These are phyloP conservation scores for Cordilura impudica DNA, from an alignment of 2,888 invertebrate species.

Conservation along the genomic window DNA sequence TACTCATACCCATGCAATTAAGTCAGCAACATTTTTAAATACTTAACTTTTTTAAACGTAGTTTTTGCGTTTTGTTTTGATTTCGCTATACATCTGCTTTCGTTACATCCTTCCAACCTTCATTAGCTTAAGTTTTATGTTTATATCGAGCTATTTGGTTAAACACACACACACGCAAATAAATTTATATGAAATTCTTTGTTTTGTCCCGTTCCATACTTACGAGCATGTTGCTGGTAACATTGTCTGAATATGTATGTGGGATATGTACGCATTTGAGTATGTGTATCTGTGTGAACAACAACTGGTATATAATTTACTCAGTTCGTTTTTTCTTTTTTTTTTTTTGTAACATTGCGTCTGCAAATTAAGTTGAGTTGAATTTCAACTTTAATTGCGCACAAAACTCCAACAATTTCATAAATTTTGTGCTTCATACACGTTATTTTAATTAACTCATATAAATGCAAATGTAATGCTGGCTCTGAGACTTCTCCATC, in stretches of 20 bases:
- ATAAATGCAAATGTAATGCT: constrained; percentile 54
- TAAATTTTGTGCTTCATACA: constrained; percentile 26
- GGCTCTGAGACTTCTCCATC: constrained; percentile 26
- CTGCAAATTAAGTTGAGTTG: constrained; percentile 24
- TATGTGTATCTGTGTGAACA: neutral
- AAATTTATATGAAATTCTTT: neutral
- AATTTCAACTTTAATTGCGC: constrained; percentile 49
- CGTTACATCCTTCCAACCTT: constrained; percentile 7
- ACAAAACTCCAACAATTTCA: constrained; percentile 19
- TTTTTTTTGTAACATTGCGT: constrained; percentile 1
- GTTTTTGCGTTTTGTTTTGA: neutral
- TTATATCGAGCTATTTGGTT: neutral
- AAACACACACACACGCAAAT: neutral
- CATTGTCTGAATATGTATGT: neutral
- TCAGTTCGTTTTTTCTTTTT: neutral
- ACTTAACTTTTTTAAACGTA: neutral
- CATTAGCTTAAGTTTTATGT: constrained; percentile 25
- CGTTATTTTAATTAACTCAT: constrained; percentile 56
- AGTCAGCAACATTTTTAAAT: constrained; percentile 22
- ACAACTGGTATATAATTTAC: neutral
- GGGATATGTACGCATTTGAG: neutral
- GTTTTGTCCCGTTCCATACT: neutral
- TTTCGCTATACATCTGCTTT: neutral
- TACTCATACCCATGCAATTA: constrained; percentile 27
- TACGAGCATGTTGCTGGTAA: neutral